phyloP scores from a whole-genome alignment of 1,140 invertebrate genomes.

The Phymorhynchus buccinoides region DNA sequence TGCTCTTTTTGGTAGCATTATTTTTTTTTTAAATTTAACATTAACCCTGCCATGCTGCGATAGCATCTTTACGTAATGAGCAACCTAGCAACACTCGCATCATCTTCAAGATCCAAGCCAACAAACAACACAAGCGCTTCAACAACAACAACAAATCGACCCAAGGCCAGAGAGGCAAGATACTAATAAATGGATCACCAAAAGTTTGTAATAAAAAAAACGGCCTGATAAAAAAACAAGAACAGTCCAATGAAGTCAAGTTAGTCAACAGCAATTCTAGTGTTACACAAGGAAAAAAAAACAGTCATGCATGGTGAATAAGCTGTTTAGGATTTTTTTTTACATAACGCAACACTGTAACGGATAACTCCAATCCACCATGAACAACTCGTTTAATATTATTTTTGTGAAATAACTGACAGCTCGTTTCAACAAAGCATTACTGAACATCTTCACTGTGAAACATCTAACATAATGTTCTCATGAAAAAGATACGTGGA shows the following conservation, averaged over 20 bases:
- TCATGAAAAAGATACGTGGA: no score
- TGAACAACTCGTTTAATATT: background rate
- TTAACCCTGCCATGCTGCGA: no score
- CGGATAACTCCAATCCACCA: conserved; percentile 27
- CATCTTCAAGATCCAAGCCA: background rate
- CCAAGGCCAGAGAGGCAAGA: conserved; percentile 2
- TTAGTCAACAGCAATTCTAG: conserved; percentile 24
- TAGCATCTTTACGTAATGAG: no score
- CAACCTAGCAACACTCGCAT: background rate
- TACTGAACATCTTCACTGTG: no score
- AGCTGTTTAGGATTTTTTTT: conserved; percentile 1
- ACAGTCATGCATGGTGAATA: conserved; percentile 22
- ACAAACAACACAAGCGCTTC: background rate
- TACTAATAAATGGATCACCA: background rate
- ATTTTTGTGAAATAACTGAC: no score
- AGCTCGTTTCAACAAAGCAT: no score
- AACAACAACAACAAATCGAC: background rate
- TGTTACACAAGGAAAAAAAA: conserved; percentile 29
- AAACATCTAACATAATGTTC: no score
- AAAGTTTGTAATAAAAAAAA: conserved; percentile 2
- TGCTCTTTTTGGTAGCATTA: no score
- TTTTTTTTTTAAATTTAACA: no score
- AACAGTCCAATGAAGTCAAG: background rate
- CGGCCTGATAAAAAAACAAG: background rate
- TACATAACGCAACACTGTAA: conserved; percentile 4